These are phyloP conservation scores for Malacosoma neustria DNA, from an alignment of 2,888 invertebrate genomes.

Conservation along the genomic window DNA sequence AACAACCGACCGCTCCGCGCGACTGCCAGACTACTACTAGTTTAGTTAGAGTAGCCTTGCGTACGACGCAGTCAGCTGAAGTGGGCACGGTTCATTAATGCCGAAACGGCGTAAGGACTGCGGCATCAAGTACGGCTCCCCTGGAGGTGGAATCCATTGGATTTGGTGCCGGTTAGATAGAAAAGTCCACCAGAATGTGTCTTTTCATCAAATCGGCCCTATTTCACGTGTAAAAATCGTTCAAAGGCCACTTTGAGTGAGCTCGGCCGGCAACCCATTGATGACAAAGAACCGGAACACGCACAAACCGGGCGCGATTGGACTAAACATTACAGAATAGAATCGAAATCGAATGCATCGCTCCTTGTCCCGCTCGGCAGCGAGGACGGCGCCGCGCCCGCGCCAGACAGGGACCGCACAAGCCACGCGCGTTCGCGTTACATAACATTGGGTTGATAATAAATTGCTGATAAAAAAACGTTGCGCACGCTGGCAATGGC, in stretches of 20 bases:
- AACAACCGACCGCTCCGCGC: conserved; percentile 41
- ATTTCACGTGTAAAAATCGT: conserved; percentile 45
- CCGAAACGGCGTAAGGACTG: conserved; percentile 51
- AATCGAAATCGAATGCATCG: conserved; percentile 69
- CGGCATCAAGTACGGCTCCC: conserved; percentile 37
- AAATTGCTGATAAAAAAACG: conserved; percentile 65
- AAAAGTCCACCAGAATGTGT: conserved; percentile 15
- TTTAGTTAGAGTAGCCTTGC: conserved; percentile 60
- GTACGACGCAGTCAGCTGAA: conserved; percentile 75
- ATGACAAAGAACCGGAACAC: conserved; percentile 82
- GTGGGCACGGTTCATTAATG: conserved; percentile 58
- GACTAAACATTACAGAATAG: conserved; percentile 67
- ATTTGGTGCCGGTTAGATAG: conserved; percentile 12
- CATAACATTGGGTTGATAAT: conserved; percentile 65
- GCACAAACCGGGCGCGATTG: conserved; percentile 77
- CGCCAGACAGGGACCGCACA: conserved; percentile 5
- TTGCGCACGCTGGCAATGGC: conserved; percentile 38
- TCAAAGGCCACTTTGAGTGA: conserved; percentile 57
- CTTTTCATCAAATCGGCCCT: conserved; percentile 23
- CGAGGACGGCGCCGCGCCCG: conserved; percentile 10
- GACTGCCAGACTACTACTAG: conserved; percentile 63
- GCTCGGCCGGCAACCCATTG: conserved; percentile 80
- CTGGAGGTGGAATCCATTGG: conserved; percentile 14
- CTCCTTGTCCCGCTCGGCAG: conserved; percentile 40
- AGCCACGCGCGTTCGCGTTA: conserved; percentile 32